phyloP scores from a whole-genome alignment of 2,888 invertebrate species.

The Drosophila mimetica region DNA sequence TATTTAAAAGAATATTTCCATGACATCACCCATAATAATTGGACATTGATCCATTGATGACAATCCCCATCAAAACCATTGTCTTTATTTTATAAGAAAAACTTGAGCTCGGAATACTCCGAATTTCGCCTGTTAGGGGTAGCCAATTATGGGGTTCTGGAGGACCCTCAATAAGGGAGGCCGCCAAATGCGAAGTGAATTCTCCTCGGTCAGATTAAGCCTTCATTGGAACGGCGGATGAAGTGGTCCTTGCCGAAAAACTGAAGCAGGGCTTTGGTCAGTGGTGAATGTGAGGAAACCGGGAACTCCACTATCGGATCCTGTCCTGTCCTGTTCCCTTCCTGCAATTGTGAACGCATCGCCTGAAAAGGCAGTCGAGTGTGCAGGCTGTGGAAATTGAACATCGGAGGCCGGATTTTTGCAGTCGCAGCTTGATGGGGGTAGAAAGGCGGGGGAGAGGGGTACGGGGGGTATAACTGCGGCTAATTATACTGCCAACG shows the following conservation, averaged over 20 bases:
- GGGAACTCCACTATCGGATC: conserved; percentile 14
- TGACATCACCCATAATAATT: too few species aligned
- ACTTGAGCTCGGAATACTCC: background rate
- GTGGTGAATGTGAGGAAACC: background rate
- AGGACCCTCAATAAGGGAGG: background rate
- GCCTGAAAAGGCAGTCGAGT: conserved; percentile 52
- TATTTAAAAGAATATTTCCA: too few species aligned
- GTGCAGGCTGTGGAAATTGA: conserved; percentile 42
- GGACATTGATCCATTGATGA: background rate
- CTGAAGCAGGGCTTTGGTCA: background rate
- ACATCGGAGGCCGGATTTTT: conserved; percentile 36
- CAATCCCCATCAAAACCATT: background rate
- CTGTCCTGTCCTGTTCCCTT: background rate
- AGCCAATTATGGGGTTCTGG: background rate
- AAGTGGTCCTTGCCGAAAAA: background rate
- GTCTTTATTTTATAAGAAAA: background rate
- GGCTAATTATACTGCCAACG: conserved; percentile 64
- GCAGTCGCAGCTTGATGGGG: conserved; percentile 28
- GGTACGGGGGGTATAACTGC: conserved; percentile 3
- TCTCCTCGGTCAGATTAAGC: conserved; percentile 8
- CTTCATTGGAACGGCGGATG: background rate
- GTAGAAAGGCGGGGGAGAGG: too few species aligned
- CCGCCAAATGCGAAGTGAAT: background rate
- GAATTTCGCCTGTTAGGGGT: background rate
- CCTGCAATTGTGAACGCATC: conserved; percentile 33